Evolutionary conservation across 1,140 invertebrate genomes (phyloP).

Genomic region (Cardiocondyla obscurior): DNA sequence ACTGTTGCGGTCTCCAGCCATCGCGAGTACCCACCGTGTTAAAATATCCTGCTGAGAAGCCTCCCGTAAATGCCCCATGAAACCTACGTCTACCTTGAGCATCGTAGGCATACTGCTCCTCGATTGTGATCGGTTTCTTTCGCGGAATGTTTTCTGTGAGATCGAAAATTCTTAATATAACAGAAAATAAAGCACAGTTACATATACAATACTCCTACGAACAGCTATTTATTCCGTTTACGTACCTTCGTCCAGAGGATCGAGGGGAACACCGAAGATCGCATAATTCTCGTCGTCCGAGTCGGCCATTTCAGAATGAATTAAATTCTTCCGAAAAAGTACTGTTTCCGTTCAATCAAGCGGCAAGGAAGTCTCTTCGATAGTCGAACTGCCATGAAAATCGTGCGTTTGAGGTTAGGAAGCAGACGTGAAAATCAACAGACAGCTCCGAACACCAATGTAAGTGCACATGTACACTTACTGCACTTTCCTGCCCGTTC

Average conservation of each 20-base stretch:
- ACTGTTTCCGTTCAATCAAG: not conserved
- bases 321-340: not conserved
- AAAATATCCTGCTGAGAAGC: constrained; percentile 98
- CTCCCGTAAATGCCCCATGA: constrained; percentile 99
- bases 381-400: not conserved
- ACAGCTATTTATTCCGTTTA: constrained; percentile 25
- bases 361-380: not conserved
- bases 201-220: not conserved
- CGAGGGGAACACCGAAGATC: constrained; percentile 90
- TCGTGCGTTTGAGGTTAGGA: constrained; percentile 10
- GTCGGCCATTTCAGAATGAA: constrained; percentile 72
- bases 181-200: not conserved
- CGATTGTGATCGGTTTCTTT: constrained; percentile 92
- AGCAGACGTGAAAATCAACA: not conserved
- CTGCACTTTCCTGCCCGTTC: too few relatives aligned
- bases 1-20: constrained; percentile 96
- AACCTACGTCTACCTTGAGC: constrained; percentile 95
- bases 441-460: not conserved
- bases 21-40: constrained; percentile 98
- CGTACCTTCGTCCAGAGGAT: constrained; percentile 91
- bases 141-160: constrained; percentile 89
- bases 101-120: constrained; percentile 96
- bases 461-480: too few relatives aligned
- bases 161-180: constrained; percentile 38
- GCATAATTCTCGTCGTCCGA: constrained; percentile 86